Percentiles rank a stretch among this genome's conserved stretches.
phyloP scores from a whole-genome alignment of 2,797 vertebrate species.

The Otus scops region DNA sequence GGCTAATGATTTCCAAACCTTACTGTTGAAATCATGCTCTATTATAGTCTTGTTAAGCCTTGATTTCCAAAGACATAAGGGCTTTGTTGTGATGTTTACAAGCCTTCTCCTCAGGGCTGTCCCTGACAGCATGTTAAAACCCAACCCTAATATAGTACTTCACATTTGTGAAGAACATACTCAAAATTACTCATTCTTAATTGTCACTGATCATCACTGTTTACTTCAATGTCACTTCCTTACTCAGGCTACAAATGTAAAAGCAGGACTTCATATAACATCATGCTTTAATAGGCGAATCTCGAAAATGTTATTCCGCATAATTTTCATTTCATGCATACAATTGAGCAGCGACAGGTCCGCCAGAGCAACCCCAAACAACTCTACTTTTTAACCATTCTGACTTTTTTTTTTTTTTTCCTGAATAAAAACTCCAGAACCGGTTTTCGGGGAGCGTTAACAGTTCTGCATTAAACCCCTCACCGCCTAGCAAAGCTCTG shows the following conservation, averaged over 20 bases:
- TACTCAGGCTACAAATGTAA: not conserved
- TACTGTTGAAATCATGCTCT: not conserved
- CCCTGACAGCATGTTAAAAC: not conserved
- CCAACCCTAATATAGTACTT: not conserved
- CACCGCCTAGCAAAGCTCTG: not conserved
- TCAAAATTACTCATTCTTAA: not conserved
- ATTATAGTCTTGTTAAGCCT: not conserved
- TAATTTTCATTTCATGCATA: not conserved
- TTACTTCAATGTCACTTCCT: too few species aligned
- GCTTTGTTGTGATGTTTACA: not conserved
- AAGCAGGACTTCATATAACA: not conserved
- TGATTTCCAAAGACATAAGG: not conserved
- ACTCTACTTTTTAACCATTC: not conserved
- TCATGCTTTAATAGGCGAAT: fast-evolving
- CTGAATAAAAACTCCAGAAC: not conserved
- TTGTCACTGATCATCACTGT: not conserved
- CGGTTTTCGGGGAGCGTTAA: too few species aligned
- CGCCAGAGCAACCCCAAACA: not conserved
- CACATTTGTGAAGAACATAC: not conserved
- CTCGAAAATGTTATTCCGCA: not conserved
- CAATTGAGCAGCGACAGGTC: not conserved
- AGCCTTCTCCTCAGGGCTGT: not conserved
- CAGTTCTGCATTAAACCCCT: not conserved
- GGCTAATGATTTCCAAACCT: not conserved
- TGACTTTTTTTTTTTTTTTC: not conserved